Evolutionary conservation across 1,140 invertebrate species (phyloP).

Genomic region (Drosophila auraria): DNA sequence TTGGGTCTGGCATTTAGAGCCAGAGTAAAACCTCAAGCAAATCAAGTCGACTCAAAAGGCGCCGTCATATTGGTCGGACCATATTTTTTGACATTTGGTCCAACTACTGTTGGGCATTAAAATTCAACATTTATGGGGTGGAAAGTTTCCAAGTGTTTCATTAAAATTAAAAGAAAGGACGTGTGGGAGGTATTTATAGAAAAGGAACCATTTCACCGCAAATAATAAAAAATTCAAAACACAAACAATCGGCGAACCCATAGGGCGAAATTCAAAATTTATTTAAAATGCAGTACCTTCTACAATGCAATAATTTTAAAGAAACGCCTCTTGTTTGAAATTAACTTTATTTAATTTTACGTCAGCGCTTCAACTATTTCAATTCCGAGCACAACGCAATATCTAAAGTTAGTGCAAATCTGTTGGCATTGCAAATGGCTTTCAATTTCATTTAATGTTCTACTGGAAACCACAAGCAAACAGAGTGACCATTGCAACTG

Average conservation of each 20-base stretch:
- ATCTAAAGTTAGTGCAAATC: slow-evolving; percentile 19
- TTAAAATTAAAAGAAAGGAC: slow-evolving; percentile 37
- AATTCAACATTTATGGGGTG: slow-evolving; percentile 24
- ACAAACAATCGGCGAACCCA: background rate
- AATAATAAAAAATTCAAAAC: background rate
- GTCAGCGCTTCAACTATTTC: background rate
- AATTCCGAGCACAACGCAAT: background rate
- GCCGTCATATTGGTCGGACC: slow-evolving; percentile 9
- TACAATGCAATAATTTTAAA: background rate
- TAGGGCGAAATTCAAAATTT: background rate
- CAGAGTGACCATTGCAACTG: slow-evolving; percentile 7
- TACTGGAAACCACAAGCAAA: slow-evolving; percentile 10
- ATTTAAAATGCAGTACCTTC: background rate
- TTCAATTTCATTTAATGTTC: slow-evolving; percentile 24
- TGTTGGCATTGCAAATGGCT: slow-evolving; percentile 19
- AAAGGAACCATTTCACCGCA: background rate
- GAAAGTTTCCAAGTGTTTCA: slow-evolving; percentile 38
- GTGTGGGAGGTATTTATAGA: slow-evolving; percentile 5
- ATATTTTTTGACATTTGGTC: slow-evolving; percentile 36
- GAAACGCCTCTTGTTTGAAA: background rate
- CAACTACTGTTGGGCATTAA: slow-evolving; percentile 33
- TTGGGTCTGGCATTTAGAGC: slow-evolving; percentile 11
- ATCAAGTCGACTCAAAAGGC: slow-evolving; percentile 45
- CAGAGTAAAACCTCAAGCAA: slow-evolving; percentile 13
- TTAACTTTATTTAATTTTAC: slow-evolving; percentile 8